phyloP scores from a whole-genome alignment of 2,797 vertebrate species.

The Tenualosa thibaudeaui region DNA sequence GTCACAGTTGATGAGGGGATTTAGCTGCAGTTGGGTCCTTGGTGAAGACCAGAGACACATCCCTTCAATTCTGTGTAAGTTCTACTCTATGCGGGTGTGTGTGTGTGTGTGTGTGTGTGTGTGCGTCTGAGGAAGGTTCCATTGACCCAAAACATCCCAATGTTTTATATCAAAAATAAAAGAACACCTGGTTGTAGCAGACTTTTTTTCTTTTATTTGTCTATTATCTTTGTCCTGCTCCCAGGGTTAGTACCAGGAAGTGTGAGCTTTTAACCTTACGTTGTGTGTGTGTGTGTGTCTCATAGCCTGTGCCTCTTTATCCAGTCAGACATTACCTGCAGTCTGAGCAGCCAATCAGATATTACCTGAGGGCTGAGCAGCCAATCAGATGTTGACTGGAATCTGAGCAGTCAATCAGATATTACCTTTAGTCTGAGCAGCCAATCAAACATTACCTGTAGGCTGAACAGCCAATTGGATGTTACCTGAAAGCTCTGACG shows the following conservation, averaged over 20 bases:
- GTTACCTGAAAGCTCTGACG: constrained; percentile 72
- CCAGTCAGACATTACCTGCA: not conserved
- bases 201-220: too few relatives aligned
- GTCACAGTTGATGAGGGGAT: too few relatives aligned
- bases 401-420: not conserved
- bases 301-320: not conserved
- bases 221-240: not conserved
- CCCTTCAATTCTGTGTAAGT: too few relatives aligned
- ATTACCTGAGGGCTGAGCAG: not conserved
- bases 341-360: not conserved
- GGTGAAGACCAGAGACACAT: too few relatives aligned
- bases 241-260: too few relatives aligned
- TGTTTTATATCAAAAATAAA: too few relatives aligned
- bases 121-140: too few relatives aligned
- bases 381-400: not conserved
- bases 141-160: too few relatives aligned
- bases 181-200: too few relatives aligned
- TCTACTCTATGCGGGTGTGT: not conserved
- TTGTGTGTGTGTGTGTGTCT: not conserved
- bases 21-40: too few relatives aligned
- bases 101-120: not conserved
- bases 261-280: too few relatives aligned
- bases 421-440: not conserved
- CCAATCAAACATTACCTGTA: not conserved
- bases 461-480: not conserved